These are phyloP conservation scores for Exocentrus adspersus DNA, from an alignment of 2,888 invertebrate species.

Conservation along the genomic window DNA sequence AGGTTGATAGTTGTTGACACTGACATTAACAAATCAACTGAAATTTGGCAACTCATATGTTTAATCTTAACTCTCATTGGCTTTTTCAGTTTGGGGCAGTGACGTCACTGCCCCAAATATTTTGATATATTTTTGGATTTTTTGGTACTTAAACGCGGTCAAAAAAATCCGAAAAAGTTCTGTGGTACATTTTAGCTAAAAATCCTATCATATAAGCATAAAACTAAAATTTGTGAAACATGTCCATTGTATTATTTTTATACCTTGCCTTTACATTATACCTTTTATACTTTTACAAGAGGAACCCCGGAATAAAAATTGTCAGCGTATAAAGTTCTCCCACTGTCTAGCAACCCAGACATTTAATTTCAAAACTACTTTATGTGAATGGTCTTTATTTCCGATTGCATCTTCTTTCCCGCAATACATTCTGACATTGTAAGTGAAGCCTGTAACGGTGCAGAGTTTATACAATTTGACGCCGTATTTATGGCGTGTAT, in stretches of 20 bases:
- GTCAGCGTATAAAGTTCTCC: slow-evolving; percentile 8
- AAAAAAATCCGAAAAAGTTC: no score
- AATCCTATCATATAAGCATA: no score
- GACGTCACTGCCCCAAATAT: no score
- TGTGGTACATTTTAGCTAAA: no score
- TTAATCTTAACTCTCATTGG: no score
- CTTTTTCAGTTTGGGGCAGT: no score
- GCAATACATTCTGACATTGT: slow-evolving; percentile 5
- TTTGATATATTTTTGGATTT: no score
- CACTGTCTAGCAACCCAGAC: slow-evolving; percentile 3
- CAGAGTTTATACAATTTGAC: slow-evolving; percentile 2
- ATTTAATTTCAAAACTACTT: slow-evolving; percentile 7
- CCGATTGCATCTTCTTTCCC: slow-evolving; percentile 3
- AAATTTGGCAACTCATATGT: no score
- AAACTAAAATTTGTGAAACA: no score
- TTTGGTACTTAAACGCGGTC: no score
- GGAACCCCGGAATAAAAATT: slow-evolving; percentile 10
- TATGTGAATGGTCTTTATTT: background rate
- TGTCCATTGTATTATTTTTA: slow-evolving; percentile 12
- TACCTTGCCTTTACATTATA: slow-evolving; percentile 3
- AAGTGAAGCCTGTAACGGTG: slow-evolving; percentile 4
- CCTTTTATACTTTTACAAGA: slow-evolving; percentile 11
- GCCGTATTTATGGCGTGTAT: slow-evolving; percentile 26
- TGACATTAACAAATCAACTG: no score
- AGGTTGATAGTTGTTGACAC: no score